phyloP scores from a whole-genome alignment of 2,888 invertebrate species.

The Acanthococcus lagerstroemiae region DNA sequence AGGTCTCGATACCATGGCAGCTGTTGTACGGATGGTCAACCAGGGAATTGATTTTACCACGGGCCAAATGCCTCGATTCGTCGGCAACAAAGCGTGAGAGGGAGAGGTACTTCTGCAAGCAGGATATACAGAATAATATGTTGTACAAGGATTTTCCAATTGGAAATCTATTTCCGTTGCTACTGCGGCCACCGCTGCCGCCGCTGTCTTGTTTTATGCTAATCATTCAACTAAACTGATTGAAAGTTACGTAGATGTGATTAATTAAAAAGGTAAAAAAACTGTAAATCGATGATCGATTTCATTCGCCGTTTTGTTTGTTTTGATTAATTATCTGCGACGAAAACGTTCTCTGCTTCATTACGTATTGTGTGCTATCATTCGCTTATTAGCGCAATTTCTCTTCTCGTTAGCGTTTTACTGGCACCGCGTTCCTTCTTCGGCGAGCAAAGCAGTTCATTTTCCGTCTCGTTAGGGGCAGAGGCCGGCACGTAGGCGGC shows the following conservation, averaged over 20 bases:
- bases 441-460: no score
- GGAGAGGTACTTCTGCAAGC: not conserved
- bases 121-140: constrained; percentile 31
- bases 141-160: constrained; percentile 29
- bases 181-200: not conserved
- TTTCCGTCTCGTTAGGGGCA: no score
- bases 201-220: constrained; percentile 21
- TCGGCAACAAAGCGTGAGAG: not conserved
- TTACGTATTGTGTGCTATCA: constrained; percentile 19
- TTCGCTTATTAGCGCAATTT: constrained; percentile 22
- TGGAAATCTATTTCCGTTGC: constrained; percentile 24
- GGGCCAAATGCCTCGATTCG: constrained; percentile 4
- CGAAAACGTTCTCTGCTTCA: constrained; percentile 2
- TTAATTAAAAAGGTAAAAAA: constrained; percentile 8
- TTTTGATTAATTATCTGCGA: constrained; percentile 24
- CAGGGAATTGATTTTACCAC: constrained; percentile 29
- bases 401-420: constrained; percentile 18
- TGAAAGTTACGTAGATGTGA: constrained; percentile 29
- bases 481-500: no score
- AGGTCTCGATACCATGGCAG: not conserved
- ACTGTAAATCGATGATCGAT: constrained; percentile 24
- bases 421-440: no score
- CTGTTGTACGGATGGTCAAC: constrained; percentile 27
- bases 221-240: constrained; percentile 18
- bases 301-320: constrained; percentile 26